phyloP scores from a whole-genome alignment of 2,888 invertebrate genomes.

The Oscheius sp. region DNA sequence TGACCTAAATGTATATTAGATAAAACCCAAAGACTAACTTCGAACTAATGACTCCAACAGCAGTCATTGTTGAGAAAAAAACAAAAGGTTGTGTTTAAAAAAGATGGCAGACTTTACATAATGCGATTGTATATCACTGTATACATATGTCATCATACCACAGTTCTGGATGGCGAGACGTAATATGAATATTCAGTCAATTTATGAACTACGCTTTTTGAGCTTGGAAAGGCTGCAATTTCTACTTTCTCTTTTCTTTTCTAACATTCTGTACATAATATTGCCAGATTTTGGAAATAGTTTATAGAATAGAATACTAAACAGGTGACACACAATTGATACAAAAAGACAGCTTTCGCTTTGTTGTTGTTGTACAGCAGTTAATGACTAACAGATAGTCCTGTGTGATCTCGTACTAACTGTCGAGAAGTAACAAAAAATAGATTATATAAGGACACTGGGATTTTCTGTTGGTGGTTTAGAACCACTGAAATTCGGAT shows the following conservation, averaged over 20 bases:
- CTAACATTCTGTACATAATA: background rate
- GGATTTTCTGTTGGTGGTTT: background rate
- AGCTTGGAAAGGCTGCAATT: background rate
- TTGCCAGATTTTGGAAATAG: background rate
- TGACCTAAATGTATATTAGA: background rate
- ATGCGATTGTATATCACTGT: constrained; percentile 19
- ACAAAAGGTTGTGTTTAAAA: background rate
- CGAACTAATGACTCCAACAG: background rate
- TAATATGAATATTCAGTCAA: background rate
- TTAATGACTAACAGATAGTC: background rate
- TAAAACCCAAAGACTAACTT: constrained; percentile 3
- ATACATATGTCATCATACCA: constrained; percentile 11
- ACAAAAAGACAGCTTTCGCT: background rate
- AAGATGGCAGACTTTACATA: constrained; percentile 3
- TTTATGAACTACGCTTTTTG: background rate
- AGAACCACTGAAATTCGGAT: constrained; percentile 4
- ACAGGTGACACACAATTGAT: background rate
- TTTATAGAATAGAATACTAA: background rate
- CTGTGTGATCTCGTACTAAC: constrained; percentile 24
- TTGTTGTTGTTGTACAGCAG: background rate
- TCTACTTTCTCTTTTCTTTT: background rate
- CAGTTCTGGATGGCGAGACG: too few species aligned
- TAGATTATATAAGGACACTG: background rate
- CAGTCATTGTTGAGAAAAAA: constrained; percentile 4
- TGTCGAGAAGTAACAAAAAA: background rate